Conservation (phyloP, 1,140 invertebrate genomes). For the Laupala kohalensis region DNA sequence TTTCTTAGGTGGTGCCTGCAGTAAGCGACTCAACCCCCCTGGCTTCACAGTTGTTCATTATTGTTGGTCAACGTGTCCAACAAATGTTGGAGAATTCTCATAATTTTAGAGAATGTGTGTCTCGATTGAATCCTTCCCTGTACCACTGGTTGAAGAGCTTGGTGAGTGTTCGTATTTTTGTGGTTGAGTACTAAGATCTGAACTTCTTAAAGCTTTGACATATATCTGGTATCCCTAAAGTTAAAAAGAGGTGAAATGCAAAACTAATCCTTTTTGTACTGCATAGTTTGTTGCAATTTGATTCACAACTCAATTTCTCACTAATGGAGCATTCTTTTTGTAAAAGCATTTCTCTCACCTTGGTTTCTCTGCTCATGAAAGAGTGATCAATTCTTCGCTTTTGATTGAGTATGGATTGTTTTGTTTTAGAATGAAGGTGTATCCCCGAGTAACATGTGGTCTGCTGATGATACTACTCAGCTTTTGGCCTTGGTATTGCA, state of each 20-base stretch:
- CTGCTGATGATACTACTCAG: conserved; percentile 11
- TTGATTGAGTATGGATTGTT: conserved; percentile 8
- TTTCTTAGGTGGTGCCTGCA: conserved; percentile 38
- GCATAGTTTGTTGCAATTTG: neutral
- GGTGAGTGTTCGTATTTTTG: conserved; percentile 46
- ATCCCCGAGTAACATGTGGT: conserved; percentile 7
- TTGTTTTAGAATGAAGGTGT: conserved; percentile 19
- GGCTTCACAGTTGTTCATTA: conserved; percentile 47
- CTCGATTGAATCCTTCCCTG: conserved; percentile 50
- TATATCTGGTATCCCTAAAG: too few relatives aligned
- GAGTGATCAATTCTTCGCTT: neutral
- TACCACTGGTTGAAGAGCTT: conserved; percentile 54
- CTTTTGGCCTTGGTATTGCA: conserved; percentile 13
- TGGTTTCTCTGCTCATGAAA: neutral
- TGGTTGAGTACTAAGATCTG: too few relatives aligned
- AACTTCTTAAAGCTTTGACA: too few relatives aligned
- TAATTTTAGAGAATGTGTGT: conserved; percentile 44
- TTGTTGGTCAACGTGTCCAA: conserved; percentile 58
- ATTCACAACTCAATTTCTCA: neutral
- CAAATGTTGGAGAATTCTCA: conserved; percentile 42
- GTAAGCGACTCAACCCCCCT: conserved; percentile 49
- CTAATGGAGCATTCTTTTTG: neutral
- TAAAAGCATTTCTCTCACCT: neutral
- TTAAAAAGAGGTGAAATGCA: too few relatives aligned
- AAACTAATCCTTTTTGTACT: too few relatives aligned